Evolutionary conservation across 53 echinoderm and acorn worm genomes (phyloP).

Genomic region (Henricia sp.): DNA sequence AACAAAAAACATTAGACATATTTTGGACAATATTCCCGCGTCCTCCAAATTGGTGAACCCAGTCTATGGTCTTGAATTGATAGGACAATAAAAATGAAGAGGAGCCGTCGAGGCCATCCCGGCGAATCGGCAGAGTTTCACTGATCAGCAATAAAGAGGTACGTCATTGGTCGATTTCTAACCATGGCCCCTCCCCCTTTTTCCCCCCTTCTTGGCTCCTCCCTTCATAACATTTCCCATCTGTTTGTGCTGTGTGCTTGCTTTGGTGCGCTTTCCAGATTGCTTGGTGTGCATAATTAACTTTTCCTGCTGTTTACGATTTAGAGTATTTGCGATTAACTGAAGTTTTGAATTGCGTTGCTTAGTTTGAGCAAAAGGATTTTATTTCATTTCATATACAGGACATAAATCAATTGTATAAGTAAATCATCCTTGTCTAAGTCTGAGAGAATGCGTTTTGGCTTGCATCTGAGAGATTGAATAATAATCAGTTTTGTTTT

Average conservation of each 20-base stretch:
- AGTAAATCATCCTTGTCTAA: too few species aligned
- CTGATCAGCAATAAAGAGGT: conserved; percentile 44
- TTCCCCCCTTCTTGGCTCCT: background rate
- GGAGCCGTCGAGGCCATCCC: conserved; percentile 28
- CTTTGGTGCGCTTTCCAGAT: background rate
- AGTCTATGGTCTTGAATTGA: conserved; percentile 30
- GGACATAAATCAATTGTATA: too few species aligned
- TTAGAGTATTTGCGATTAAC: too few species aligned
- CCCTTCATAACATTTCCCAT: background rate
- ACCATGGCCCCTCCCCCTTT: conserved; percentile 11
- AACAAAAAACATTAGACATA: too few species aligned
- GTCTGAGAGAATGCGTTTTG: too few species aligned
- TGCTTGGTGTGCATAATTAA: background rate
- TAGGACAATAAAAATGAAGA: conserved; percentile 71
- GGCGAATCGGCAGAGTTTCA: conserved; percentile 45
- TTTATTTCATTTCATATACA: too few species aligned
- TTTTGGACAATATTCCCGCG: too few species aligned
- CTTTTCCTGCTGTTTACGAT: too few species aligned
- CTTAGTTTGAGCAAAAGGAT: too few species aligned
- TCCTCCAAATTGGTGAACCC: background rate
- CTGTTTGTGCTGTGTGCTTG: background rate
- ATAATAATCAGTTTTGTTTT: too few species aligned
- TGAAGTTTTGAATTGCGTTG: too few species aligned
- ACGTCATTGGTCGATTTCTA: conserved; percentile 7
- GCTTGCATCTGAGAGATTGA: too few species aligned